Evolutionary conservation across 2,888 invertebrate genomes (phyloP), one percentile per base, ranked within the genome.

Genomic region (Leucoma salicis): DNA sequence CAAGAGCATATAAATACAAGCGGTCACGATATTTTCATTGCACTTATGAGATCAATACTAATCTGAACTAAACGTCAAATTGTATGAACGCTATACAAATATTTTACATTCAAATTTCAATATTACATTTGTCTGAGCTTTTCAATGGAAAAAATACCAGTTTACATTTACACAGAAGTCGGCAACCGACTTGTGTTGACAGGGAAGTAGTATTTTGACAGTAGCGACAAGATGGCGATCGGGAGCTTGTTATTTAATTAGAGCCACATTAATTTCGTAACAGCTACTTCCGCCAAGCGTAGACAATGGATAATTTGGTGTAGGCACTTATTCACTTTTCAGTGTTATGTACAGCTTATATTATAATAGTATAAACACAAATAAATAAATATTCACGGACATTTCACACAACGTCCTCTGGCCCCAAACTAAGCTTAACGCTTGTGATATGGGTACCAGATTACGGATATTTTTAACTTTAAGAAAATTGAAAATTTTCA

Each of bases 231-330:
- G 61, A 75, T 71, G 77, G 73, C 73, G 62, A 65, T 58, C 68
- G 71, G 65, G 68, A 63, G 77, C 80, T 83, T 78, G 80, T 85
- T 82, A 85, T 82, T 78, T 82, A 81, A 86, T 86, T 86, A 84
- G 80, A 77, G 70, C 70, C 74, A 76, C 76, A 83, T 82, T 83
- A 81, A 85, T 86, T 82, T 82, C 77, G 82, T 84, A 84, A 85
- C 82, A 73, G 76, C 78, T 62, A 74, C 77, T 79, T 82, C 82
- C 85, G 82, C 47, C 63, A 64, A 66, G 65, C 70, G 66, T 66
- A 61, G 55, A 53, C 57, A 52, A 57, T 43, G 39, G 46, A 48
- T 13, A 29, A 13, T 3, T 13, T 29, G 14, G 29, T 13, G 14
- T 29, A 13, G 14, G 14, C 13, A 21, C 27, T 33, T 16, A 32